A percentile compares a stretch with the other conserved stretches of the same genome.
phyloP scores from a whole-genome alignment of 2,113 vertebrate species.

The Gnathonemus echidnorhynchus region DNA sequence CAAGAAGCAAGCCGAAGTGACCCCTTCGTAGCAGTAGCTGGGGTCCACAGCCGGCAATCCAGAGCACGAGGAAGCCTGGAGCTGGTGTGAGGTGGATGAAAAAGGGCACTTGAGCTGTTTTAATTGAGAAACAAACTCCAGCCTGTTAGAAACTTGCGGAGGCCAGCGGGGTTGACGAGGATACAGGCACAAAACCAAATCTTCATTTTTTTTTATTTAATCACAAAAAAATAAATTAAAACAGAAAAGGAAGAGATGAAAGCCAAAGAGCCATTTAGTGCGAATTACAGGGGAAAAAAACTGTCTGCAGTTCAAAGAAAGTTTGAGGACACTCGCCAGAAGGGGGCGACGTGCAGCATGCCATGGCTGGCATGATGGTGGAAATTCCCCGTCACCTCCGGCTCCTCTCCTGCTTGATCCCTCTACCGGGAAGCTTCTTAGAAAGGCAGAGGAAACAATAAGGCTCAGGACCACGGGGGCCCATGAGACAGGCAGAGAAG shows the following conservation, averaged over 20 bases:
- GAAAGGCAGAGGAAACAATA: neutral
- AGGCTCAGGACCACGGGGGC: neutral
- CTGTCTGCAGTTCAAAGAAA: neutral
- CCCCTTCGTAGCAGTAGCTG: constrained; percentile 88
- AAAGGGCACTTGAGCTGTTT: neutral
- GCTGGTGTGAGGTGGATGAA: neutral
- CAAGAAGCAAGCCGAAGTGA: constrained; percentile 85
- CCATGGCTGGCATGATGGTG: neutral
- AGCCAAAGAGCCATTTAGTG: neutral
- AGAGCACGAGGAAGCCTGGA: constrained; percentile 82
- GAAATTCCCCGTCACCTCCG: neutral
- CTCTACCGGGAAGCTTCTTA: neutral
- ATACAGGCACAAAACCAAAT: neutral
- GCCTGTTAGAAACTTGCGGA: neutral
- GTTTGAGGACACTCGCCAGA: neutral
- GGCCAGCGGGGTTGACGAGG: neutral
- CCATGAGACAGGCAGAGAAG: neutral
- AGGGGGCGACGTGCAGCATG: neutral
- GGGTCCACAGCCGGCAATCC: constrained; percentile 83
- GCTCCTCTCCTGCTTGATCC: neutral
- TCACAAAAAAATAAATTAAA: neutral
- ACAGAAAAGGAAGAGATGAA: neutral
- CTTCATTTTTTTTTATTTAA: neutral
- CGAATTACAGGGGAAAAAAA: neutral
- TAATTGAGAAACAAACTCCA: neutral